Percentiles rank a stretch among this genome's conserved stretches.
These are phyloP conservation scores for Eumeta japonica DNA, from an alignment of 1,140 invertebrate species.

Conservation along the genomic window DNA sequence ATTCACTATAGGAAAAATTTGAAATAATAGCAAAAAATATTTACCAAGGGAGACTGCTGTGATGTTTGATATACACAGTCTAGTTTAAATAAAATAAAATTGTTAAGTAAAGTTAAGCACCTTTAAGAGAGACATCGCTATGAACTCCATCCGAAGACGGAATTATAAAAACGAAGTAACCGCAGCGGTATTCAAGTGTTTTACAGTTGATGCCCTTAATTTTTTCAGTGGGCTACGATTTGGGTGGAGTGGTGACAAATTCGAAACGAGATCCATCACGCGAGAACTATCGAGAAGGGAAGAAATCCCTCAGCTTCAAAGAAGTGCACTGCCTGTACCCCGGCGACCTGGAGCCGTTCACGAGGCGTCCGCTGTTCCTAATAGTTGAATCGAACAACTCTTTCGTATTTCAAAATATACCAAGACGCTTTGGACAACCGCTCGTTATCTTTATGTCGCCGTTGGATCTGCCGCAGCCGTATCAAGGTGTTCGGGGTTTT, in stretches of 20 bases:
- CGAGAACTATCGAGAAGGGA: no score
- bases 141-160: no score
- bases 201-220: conserved; percentile 5
- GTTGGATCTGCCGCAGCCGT: conserved; percentile 79
- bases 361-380: conserved; percentile 87
- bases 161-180: no score
- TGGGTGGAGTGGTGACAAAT: conserved; percentile 87
- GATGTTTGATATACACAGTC: not conserved
- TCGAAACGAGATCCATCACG: no score
- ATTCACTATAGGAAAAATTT: no score
- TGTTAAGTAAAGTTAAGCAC: no score
- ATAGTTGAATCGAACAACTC: conserved; percentile 95
- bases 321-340: conserved; percentile 88
- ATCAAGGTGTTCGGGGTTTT: conserved; percentile 82
- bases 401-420: conserved; percentile 89
- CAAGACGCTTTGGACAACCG: conserved; percentile 91
- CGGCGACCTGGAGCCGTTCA: conserved; percentile 89
- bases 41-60: no score
- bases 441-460: conserved; percentile 92
- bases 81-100: no score
- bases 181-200: no score
- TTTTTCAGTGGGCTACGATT: conserved; percentile 82
- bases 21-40: no score
- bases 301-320: no score
- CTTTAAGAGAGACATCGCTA: no score